Conservation (phyloP, 2,113 vertebrate genomes). For the Alces alces region DNA sequence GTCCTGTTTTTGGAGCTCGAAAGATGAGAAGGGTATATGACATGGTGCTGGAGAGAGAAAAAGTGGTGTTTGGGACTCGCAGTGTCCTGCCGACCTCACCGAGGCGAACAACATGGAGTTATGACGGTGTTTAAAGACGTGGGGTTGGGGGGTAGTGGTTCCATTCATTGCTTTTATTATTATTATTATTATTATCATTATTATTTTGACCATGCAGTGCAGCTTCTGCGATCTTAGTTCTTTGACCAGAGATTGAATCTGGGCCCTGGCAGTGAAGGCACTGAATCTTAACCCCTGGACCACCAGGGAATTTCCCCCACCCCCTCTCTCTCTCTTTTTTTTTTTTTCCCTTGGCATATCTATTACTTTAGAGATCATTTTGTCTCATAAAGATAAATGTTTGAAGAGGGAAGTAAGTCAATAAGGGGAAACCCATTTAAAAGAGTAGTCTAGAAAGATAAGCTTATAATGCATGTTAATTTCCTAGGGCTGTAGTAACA, state of each 20-base stretch:
- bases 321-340: accelerated
- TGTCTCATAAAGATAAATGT: not conserved
- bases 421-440: not conserved
- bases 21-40: accelerated
- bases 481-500: not conserved
- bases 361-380: not conserved
- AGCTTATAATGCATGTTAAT: not conserved
- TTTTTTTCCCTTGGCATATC: not conserved
- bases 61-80: accelerated
- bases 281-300: not conserved
- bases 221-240: not conserved
- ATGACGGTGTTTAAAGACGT: not conserved
- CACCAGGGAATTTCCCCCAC: not conserved
- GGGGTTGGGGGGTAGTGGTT: not conserved
- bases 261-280: not conserved
- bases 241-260: not conserved
- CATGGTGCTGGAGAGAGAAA: accelerated
- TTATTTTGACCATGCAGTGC: not conserved
- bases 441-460: not conserved
- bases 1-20: no score
- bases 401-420: not conserved
- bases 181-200: not conserved
- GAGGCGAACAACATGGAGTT: not conserved
- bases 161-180: not conserved
- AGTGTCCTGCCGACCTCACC: accelerated